Percentiles rank a stretch among this genome's conserved stretches.
Conservation (phyloP, 2,888 invertebrate genomes). For the Mesopsocus fuscifrons region DNA sequence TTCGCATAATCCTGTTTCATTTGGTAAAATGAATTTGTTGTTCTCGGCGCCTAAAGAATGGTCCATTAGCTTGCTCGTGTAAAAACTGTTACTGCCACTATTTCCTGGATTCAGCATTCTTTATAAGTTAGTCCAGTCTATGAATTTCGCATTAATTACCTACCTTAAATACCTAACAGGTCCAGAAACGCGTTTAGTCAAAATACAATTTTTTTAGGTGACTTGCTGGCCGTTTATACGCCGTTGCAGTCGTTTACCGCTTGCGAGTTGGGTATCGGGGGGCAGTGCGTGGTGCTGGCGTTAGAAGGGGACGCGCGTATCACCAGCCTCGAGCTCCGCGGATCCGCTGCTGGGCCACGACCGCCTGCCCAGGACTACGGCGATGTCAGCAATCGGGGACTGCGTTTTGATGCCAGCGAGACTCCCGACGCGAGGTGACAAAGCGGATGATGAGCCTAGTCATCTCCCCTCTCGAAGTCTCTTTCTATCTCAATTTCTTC, state of each 20-base stretch:
- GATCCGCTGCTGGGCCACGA: slow-evolving; percentile 17
- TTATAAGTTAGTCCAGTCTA: no score
- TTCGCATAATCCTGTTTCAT: background rate
- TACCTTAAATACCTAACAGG: no score
- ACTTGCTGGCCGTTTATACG: slow-evolving; percentile 58
- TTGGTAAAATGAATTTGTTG: no score
- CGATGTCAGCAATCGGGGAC: background rate
- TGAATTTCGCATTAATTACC: no score
- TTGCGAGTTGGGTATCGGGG: slow-evolving; percentile 57
- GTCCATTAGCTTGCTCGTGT: no score
- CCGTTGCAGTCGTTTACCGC: slow-evolving; percentile 53
- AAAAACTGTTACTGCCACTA: no score
- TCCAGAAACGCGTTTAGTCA: no score
- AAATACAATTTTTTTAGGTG: no score
- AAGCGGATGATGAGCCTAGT: slow-evolving; percentile 2
- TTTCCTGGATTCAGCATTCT: no score
- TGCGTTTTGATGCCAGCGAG: background rate
- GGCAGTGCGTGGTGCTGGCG: slow-evolving; percentile 47
- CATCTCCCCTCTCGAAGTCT: background rate
- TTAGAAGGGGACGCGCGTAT: slow-evolving; percentile 43
- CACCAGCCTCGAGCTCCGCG: slow-evolving; percentile 40
- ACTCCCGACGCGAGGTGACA: slow-evolving; percentile 6
- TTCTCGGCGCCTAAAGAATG: no score
- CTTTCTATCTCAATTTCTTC: background rate
- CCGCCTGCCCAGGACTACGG: background rate